These are phyloP conservation scores for Gallinago nigripennis DNA, from an alignment of 2,797 vertebrate genomes.

Conservation along the genomic window DNA sequence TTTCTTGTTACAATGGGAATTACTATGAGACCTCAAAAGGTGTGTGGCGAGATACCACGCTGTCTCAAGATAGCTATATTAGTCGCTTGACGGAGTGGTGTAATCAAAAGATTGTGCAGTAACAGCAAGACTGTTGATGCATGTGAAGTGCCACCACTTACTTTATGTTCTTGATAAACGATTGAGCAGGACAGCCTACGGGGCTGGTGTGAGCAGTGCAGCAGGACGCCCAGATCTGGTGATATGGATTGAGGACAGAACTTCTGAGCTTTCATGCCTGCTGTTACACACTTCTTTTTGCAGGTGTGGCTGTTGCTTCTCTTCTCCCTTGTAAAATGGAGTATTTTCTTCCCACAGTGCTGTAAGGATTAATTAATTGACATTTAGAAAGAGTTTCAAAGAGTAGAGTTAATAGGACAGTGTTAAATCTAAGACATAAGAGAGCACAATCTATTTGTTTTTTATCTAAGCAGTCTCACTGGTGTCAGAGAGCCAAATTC, in stretches of 20 bases:
- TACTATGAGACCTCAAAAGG: neutral
- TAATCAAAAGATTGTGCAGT: constrained; percentile 54
- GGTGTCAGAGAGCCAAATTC: constrained; percentile 8
- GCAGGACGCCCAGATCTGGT: neutral
- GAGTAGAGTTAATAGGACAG: neutral
- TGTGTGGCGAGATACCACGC: constrained; percentile 19
- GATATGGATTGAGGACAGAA: neutral
- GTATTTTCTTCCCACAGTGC: neutral
- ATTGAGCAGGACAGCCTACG: neutral
- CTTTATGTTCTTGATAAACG: neutral
- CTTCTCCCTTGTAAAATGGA: neutral
- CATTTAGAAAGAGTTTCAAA: constrained; percentile 2
- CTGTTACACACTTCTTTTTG: neutral
- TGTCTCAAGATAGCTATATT: constrained; percentile 54
- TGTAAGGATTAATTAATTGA: neutral
- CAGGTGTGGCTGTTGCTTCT: neutral
- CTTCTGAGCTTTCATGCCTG: neutral
- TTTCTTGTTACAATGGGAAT: constrained; percentile 23
- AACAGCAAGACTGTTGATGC: constrained; percentile 41
- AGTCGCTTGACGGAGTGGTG: neutral
- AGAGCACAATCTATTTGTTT: neutral
- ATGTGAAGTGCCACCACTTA: neutral
- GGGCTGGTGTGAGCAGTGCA: neutral
- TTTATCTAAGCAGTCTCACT: constrained; percentile 4
- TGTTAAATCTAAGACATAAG: neutral